These are phyloP conservation scores for Lasius fuliginosus DNA, from an alignment of 2,888 invertebrate species.

Conservation along the genomic window DNA sequence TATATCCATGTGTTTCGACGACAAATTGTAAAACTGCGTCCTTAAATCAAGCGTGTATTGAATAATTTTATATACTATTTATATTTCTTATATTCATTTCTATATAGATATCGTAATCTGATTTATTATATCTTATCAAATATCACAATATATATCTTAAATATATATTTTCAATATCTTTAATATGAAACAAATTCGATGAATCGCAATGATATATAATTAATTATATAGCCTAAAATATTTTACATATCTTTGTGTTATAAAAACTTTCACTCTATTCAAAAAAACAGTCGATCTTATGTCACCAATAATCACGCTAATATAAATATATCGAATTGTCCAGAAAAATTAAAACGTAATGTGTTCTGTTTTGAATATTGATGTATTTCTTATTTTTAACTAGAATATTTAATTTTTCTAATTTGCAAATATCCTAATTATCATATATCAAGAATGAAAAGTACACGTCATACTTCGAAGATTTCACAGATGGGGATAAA, in stretches of 20 bases:
- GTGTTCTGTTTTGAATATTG: not conserved
- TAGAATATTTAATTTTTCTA: not conserved
- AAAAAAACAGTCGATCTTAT: constrained; percentile 2
- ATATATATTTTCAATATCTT: no score
- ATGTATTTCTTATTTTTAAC: not conserved
- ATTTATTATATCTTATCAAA: no score
- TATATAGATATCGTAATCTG: no score
- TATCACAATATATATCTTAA: no score
- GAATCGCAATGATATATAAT: not conserved
- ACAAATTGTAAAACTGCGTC: not conserved
- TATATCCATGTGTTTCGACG: not conserved
- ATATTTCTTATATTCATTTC: not conserved
- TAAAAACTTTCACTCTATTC: not conserved
- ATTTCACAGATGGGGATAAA: not conserved
- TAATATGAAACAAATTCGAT: no score
- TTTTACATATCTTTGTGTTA: not conserved
- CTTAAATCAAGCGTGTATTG: not conserved
- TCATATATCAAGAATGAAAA: not conserved
- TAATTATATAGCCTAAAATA: not conserved
- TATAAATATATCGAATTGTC: not conserved
- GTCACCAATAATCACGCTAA: not conserved
- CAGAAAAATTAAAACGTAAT: not conserved
- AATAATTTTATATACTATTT: not conserved
- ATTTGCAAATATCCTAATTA: not conserved
- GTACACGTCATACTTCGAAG: not conserved